Base-by-base conservation (phyloP, 2,797 vertebrate species). In the Simalia tracyae region DNA sequence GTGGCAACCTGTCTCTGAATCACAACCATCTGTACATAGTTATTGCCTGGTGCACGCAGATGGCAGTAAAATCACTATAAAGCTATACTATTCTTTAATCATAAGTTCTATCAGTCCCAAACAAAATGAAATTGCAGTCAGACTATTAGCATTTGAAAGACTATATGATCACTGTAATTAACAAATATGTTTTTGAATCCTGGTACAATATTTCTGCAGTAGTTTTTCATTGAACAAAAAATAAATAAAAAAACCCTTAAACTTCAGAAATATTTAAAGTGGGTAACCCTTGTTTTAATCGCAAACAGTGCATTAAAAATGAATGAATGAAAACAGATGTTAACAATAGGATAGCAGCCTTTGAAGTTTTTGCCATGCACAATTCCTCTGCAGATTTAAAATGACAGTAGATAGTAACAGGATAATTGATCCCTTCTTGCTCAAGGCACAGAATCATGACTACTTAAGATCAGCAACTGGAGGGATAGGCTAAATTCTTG, bases 1-100 rank as follows among this genome's bases (percentile, higher is more conserved):
- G 98, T 98, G 98, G 98, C 98, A 99, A 99, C 99, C 99, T 99
- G 98, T 98, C 98, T 98, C 97, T 96, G 97, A 98, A 98, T 98
- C 97, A 98, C 96, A 98, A 96, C 98, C 99, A 99, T 99, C 99
- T 99, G 99, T 97, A 99, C 97, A 97, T 98, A 98, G 98, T 99
- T 99, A 99, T 97, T 98, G 98, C 98, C 97, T 97, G 97, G 97
- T 97, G 98, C 98, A 98, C 98, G 98, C 99, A 99, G 99, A 99
- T 99, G 98, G 98, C 98, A 98, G 97, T 97, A 97, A 98, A 98
- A 98, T 98, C 98, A 98, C 98, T 98, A 98, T 98, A 98, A 98
- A 98, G 98, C 98, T 98, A 98, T 98, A 98, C 98, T 97, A 98
- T 98, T 98, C 98, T 98, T 98, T 98, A 97, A 98, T 97, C 99